A percentile compares a stretch with the other conserved stretches of the same genome.
These are phyloP conservation scores for Bagarius yarrelli DNA, from an alignment of 2,113 vertebrate species.

Conservation along the genomic window DNA sequence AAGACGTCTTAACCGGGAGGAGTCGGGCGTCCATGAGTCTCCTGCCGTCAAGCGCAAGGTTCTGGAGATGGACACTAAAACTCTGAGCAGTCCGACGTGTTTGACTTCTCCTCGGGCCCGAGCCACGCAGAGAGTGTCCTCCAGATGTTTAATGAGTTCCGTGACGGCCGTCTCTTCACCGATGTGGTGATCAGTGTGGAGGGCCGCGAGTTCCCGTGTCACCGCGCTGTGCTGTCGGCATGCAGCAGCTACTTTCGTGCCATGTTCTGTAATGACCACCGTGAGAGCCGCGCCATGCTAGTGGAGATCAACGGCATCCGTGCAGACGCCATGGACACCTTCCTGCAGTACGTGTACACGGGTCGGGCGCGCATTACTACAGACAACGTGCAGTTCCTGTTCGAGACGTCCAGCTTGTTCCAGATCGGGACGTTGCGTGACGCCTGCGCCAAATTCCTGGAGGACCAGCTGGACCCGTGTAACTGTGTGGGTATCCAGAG, in stretches of 20 bases:
- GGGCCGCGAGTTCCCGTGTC: constrained; percentile 78
- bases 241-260: constrained; percentile 82
- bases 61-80: constrained; percentile 94
- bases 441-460: constrained; percentile 94
- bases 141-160: constrained; percentile 95
- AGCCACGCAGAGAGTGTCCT: constrained; percentile 93
- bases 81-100: constrained; percentile 80
- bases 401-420: constrained; percentile 96
- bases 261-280: constrained; percentile 86
- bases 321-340: constrained; percentile 96
- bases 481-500: constrained; percentile 97
- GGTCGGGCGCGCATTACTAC: constrained; percentile 95
- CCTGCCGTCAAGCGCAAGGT: constrained; percentile 96
- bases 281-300: constrained; percentile 84
- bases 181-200: constrained; percentile 84
- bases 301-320: constrained; percentile 87
- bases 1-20: constrained; percentile 92
- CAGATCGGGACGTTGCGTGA: constrained; percentile 90
- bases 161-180: constrained; percentile 75
- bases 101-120: constrained; percentile 91
- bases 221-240: constrained; percentile 82
- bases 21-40: constrained; percentile 86
- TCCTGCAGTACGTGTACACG: constrained; percentile 94
- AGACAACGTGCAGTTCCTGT: constrained; percentile 95
- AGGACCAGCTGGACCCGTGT: constrained; percentile 95